Evolutionary conservation across 2,797 vertebrate genomes (phyloP), one percentile per base, ranked within the genome.

Genomic region (Clarias platycephalus): DNA sequence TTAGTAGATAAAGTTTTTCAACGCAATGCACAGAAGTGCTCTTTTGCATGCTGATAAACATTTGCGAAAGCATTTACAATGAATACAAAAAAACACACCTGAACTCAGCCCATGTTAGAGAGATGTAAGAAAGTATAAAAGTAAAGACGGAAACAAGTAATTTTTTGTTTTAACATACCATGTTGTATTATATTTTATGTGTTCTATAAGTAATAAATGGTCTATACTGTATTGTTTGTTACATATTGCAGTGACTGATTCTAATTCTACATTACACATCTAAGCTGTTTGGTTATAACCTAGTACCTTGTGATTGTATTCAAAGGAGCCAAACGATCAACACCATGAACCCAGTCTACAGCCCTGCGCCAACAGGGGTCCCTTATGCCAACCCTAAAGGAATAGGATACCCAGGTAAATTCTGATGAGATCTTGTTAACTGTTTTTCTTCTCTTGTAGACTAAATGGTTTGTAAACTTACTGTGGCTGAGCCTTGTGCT

Each of bases 301-400:
- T 44, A 13, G 4, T 53, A 20, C 40, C 15, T 70, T 76, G 24
- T 86, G 34, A 24, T 87, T 92, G 90, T 71, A 84, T 83, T 90
- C 84, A 84, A 53, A 89, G 89, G 83, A 85, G 66, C 89, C 84
- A 70, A 90, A 62, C 89, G 67, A 68, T 55, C 90, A 93, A 92
- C 94, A 96, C 89, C 92, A 99, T 99, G 98, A 99, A 99, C 94
- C 98, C 98, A 84, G 96, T 98, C 66, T 99, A 99, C 95, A 99
- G 95, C 95, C 98, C 98, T 95, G 95, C 95, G 67, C 95, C 96
- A 94, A 95, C 98, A 94, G 98, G 98, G 95, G 96, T 98, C 91
- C 97, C 97, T 91, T 99, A 97, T 93, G 96, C 97, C 95, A 99
- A 98, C 91, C 92, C 95, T 86, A 99, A 99, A 96, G 97, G 98